Evolutionary conservation across 2,113 vertebrate genomes (phyloP), one percentile per base, ranked within the genome.

Genomic region (Neogobius melanostomus): DNA sequence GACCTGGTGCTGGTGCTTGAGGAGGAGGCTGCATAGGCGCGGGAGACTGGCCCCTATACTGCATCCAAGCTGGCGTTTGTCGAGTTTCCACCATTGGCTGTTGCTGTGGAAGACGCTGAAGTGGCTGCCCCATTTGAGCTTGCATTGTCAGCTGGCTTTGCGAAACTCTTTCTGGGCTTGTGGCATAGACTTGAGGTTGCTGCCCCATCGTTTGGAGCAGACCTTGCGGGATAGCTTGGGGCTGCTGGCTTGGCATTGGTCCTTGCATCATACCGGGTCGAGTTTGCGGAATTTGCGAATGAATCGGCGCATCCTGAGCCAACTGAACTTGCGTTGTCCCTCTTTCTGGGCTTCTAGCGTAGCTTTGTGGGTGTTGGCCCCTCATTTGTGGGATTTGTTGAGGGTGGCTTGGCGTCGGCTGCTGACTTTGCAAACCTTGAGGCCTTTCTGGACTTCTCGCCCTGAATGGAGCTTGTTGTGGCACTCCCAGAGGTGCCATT

Each of bases 1-100:
- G 75, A 71, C 60, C 52, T 63, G 88, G 83, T 36, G 43, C 65
- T 67, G 70, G 5, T 63, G 69, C 14, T 45, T 83, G 85, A 5
- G 80, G 74, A 50, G 73, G 74, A 50, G 73, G 70, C 9, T 72
- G 81, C 16, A 70, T 2, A 48, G 77, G 49, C 69, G 79, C 42
- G 64, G 77, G 82, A 8, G 86, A 82, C 61, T 75, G 54, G 16
- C 72, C 60, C 74, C 77, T 78, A 11, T 87, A 71, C 63, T 78
- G 76, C 66, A 73, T 60, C 91, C 89, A 89, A 48, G 66, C 15
- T 51, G 80, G 87, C 21, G 73, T 8, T 11, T 85, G 85, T 11
- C 42, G 6, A 43, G 12, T 61, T 10, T 61, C 36, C 36, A n/a
- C 59, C 42, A 71, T 80, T 28, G 59, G 36, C 28, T 74, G 16